Base-by-base conservation (phyloP, 1,140 invertebrate species). In the Pollicipes pollicipes region DNA sequence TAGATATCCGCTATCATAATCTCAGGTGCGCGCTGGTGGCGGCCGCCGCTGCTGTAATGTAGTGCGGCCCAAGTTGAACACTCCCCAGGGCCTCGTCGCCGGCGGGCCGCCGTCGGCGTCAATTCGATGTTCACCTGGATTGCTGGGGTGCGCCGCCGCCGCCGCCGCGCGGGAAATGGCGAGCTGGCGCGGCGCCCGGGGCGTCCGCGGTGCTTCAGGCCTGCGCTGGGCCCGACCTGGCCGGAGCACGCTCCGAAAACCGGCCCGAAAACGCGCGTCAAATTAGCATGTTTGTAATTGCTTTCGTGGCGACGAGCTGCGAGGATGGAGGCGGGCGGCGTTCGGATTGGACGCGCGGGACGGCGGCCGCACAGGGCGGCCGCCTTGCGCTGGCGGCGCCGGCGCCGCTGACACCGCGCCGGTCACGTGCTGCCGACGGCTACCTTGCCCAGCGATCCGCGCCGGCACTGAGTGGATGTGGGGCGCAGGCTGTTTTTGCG, bases 251-350 rank as follows among this genome's bases (percentile, higher is more conserved):
- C n/a, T 6, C 32, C 45, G 17, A 21, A 58, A 21, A 58, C 45
- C 13, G 45, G 45, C 24, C 45, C 13, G 45, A n/a, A 58, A 24
- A 3, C 45, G 45, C 45, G 45, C 6, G 45, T 2, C 21, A 58
- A 58, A 58, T 58, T 58, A 58, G 45, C 45, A 58, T 58, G 13
- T 58, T 58, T 58, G 45, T 58, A 58, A 58, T 58, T 58, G 45
- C 13, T 58, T 58, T 58, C 45, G 45, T 58, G 45, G 45, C 21
- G 45, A 21, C 45, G 45, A 58, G 13, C 13, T 24, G 45, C 45
- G 45, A 21, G 24, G 45, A 58, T 17, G 13, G 13, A 4, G 13
- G 45, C 21, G 13, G 6, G 45, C 45, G 45, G 13, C 45, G 45
- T 17, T 35, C 35, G 17, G 35, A 6, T 6, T 17, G 35, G 35